Evolutionary conservation across 1,140 invertebrate genomes (phyloP).

Genomic region (Geopemphigus sp.): DNA sequence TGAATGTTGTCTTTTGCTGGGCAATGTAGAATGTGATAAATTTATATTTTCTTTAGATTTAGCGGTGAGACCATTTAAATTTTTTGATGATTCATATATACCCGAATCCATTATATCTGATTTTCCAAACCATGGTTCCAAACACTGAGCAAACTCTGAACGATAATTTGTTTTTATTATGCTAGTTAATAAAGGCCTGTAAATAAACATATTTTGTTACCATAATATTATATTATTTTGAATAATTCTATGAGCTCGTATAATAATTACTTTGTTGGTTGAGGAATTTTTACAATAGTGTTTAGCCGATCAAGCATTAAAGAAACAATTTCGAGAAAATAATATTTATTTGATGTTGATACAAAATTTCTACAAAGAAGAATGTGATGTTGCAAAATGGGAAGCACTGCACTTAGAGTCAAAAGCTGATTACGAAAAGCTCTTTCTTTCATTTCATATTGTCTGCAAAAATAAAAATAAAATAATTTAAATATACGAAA

Average conservation of each 20-base stretch:
- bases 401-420: conserved; percentile 63
- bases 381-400: conserved; percentile 66
- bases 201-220: conserved; percentile 29
- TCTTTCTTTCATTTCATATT: conserved; percentile 68
- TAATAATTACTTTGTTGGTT: conserved; percentile 61
- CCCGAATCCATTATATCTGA: conserved; percentile 9
- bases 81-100: conserved; percentile 31
- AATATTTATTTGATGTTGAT: conserved; percentile 67
- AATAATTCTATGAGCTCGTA: not conserved
- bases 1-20: conserved; percentile 58
- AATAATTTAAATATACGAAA: not conserved
- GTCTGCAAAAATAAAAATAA: conserved; percentile 56
- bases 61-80: not conserved
- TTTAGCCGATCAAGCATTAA: conserved; percentile 66
- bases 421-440: conserved; percentile 63
- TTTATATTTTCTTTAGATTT: conserved; percentile 42
- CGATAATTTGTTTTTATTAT: conserved; percentile 66
- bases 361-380: conserved; percentile 68
- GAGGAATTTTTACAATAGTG: conserved; percentile 66
- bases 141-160: conserved; percentile 63
- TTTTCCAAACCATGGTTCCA: conserved; percentile 64
- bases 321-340: conserved; percentile 69
- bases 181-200: conserved; percentile 61
- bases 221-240: not conserved
- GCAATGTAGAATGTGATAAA: conserved; percentile 43